Evolutionary conservation across 2,113 vertebrate genomes (phyloP).

Genomic region (Nibea albiflora): DNA sequence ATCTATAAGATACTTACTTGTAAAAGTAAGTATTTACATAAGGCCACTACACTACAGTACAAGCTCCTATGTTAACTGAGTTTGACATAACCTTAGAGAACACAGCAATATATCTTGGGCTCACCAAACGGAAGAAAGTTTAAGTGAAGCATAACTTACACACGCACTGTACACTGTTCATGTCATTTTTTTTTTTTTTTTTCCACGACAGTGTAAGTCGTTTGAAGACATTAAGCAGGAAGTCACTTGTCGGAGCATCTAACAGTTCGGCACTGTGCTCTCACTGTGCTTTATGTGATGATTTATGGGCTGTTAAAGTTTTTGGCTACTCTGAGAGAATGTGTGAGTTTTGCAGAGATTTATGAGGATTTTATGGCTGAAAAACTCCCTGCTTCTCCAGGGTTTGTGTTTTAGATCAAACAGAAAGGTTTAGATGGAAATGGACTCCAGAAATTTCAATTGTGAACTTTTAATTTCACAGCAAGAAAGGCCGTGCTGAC

Average conservation of each 20-base stretch:
- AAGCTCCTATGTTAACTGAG: background rate
- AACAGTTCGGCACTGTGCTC: constrained; percentile 10
- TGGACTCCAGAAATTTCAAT: background rate
- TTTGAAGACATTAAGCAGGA: constrained; percentile 32
- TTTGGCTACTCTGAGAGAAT: constrained; percentile 12
- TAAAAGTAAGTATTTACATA: background rate
- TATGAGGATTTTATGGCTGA: constrained; percentile 17
- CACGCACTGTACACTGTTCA: background rate
- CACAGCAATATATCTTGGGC: background rate
- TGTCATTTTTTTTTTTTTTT: background rate
- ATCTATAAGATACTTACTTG: background rate
- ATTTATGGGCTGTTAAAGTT: constrained; percentile 29
- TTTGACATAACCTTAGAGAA: constrained; percentile 3
- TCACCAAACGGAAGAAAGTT: background rate
- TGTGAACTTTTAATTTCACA: background rate
- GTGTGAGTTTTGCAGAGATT: constrained; percentile 19
- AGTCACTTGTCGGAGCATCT: background rate
- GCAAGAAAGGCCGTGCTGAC: background rate
- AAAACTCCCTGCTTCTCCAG: background rate
- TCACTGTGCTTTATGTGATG: constrained; percentile 21
- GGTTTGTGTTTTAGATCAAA: constrained; percentile 13
- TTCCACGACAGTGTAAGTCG: background rate
- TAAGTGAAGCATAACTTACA: background rate
- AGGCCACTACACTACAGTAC: background rate
- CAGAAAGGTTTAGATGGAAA: background rate